Conservation (phyloP, 2,113 vertebrate species). For the Pteronura brasiliensis region DNA sequence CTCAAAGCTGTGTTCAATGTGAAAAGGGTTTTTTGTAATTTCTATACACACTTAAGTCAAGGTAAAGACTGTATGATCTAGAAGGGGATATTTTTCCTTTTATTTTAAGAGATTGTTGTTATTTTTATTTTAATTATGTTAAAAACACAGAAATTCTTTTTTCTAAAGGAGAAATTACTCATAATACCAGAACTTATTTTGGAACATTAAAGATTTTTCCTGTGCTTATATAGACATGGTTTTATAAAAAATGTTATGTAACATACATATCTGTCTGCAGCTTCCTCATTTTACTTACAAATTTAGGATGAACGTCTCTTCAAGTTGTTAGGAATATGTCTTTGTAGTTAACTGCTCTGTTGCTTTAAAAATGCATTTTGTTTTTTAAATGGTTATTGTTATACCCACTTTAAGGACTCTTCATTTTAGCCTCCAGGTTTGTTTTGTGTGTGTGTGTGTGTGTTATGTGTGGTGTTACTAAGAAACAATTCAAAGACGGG, state of each 20-base stretch:
- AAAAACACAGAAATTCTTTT: not conserved
- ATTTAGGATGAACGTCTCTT: not conserved
- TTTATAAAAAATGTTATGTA: not conserved
- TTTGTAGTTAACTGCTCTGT: not conserved
- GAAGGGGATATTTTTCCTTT: not conserved
- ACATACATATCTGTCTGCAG: not conserved
- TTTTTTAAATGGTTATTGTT: constrained; percentile 14
- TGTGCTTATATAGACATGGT: not conserved
- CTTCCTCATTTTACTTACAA: not conserved
- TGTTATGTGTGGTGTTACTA: constrained; percentile 27
- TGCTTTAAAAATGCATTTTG: not conserved
- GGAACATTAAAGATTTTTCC: constrained; percentile 21
- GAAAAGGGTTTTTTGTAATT: not conserved
- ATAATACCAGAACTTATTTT: not conserved
- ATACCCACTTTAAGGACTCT: not conserved
- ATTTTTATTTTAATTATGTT: constrained; percentile 32
- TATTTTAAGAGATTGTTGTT: not conserved
- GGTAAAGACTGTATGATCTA: not conserved
- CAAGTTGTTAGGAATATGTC: not conserved
- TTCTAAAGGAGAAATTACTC: not conserved
- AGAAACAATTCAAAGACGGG: constrained; percentile 26
- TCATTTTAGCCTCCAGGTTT: constrained; percentile 17
- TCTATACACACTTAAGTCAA: not conserved
- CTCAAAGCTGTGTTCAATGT: not conserved
- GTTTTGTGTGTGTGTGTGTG: not conserved